phyloP scores from a whole-genome alignment of 2,797 vertebrate species.

The Enteromius viviparus region DNA sequence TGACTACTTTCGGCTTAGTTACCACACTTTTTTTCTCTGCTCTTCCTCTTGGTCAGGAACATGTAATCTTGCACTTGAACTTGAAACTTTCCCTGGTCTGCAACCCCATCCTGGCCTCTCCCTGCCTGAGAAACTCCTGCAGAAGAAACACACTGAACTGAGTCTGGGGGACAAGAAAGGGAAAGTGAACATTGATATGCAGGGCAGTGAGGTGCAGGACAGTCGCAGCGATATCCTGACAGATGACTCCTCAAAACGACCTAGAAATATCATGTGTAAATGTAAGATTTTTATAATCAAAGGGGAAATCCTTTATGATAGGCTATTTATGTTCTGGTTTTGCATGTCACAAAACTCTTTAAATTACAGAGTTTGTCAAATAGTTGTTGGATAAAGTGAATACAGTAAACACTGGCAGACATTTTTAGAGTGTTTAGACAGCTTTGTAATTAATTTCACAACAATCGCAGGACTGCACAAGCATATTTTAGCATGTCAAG shows the following conservation, averaged over 20 bases:
- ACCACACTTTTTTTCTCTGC: conserved; percentile 9
- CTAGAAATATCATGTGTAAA: not conserved
- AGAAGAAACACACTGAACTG: conserved; percentile 13
- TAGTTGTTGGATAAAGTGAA: not conserved
- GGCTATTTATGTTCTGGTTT: not conserved
- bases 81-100: conserved; percentile 45
- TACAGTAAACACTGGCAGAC: not conserved
- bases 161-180: conserved; percentile 31
- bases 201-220: conserved; percentile 15
- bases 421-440: not conserved
- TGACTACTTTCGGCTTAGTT: not conserved
- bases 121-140: conserved; percentile 20
- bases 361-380: not conserved
- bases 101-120: conserved; percentile 48
- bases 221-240: not conserved
- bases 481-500: not conserved
- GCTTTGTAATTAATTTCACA: not conserved
- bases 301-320: not conserved
- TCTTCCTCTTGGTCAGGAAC: conserved; percentile 41
- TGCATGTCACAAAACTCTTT: not conserved
- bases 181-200: conserved; percentile 43
- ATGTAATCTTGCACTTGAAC: conserved; percentile 55
- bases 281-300: not conserved
- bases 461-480: not conserved
- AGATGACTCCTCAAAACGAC: not conserved